Percentiles rank a stretch among this genome's conserved stretches.
Evolutionary conservation across 2,888 invertebrate genomes (phyloP).

Genomic region (Pachymerium ferrugineum): DNA sequence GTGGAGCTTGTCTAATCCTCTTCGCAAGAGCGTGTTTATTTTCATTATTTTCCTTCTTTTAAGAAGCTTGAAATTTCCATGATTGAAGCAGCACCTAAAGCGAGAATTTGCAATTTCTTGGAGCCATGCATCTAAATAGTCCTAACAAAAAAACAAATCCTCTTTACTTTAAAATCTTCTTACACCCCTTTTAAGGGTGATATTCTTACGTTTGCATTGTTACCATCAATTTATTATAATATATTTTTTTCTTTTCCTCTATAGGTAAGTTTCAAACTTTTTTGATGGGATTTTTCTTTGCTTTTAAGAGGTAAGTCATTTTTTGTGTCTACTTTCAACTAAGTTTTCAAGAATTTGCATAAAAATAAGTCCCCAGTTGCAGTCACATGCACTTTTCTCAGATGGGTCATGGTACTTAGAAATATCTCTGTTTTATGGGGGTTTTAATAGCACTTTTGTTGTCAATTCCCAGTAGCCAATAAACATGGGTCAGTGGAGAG

Average conservation of each 20-base stretch:
- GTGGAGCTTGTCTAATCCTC: not conserved
- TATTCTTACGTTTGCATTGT: not conserved
- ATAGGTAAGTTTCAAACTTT: not conserved
- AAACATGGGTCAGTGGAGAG: too few species aligned
- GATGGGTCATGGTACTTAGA: too few species aligned
- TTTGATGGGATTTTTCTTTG: not conserved
- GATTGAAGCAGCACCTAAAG: not conserved
- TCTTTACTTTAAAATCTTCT: not conserved
- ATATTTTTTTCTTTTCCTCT: not conserved
- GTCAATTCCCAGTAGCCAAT: too few species aligned
- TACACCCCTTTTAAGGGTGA: not conserved
- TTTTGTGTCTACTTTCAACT: too few species aligned
- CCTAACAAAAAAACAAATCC: not conserved
- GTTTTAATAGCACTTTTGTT: too few species aligned
- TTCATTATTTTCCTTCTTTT: constrained; percentile 1
- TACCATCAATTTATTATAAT: not conserved
- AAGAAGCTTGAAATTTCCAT: constrained; percentile 10
- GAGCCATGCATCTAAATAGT: not conserved
- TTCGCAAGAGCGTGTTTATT: not conserved
- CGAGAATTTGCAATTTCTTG: not conserved
- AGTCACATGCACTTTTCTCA: too few species aligned
- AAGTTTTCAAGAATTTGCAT: too few species aligned
- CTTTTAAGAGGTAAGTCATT: not conserved
- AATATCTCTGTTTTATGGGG: too few species aligned
- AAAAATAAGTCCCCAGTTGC: too few species aligned